Evolutionary conservation across 1,140 invertebrate genomes (phyloP).

Genomic region (Onthophagus taurus): DNA sequence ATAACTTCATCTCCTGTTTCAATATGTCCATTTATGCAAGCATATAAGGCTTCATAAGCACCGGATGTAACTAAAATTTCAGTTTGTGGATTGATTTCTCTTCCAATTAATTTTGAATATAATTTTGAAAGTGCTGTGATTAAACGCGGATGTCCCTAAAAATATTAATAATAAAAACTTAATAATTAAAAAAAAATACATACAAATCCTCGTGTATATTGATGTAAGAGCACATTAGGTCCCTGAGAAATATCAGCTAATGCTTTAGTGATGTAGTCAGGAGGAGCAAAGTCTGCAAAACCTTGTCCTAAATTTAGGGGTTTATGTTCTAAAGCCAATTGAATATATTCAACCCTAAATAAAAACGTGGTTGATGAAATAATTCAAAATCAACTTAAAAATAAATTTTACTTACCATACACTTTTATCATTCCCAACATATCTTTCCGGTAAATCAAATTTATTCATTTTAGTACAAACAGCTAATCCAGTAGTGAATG

Average conservation of each 20-base stretch:
- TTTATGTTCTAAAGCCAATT: constrained; percentile 76
- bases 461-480: constrained; percentile 34
- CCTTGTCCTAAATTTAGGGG: constrained; percentile 95
- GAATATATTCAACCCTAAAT: constrained; percentile 92
- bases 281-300: constrained; percentile 89
- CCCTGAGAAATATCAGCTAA: constrained; percentile 57
- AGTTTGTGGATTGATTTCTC: constrained; percentile 45
- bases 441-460: constrained; percentile 41
- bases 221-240: constrained; percentile 72
- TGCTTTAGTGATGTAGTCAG: constrained; percentile 72
- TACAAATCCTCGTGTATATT: constrained; percentile 86
- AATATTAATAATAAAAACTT: background rate
- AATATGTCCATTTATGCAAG: constrained; percentile 70
- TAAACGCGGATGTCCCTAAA: constrained; percentile 82
- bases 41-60: constrained; percentile 89
- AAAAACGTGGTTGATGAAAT: constrained; percentile 18
- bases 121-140: constrained; percentile 77
- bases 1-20: constrained; percentile 86
- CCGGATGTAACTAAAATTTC: constrained; percentile 86
- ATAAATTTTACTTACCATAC: constrained; percentile 40
- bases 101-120: constrained; percentile 70
- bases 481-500: no score
- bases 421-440: constrained; percentile 43
- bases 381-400: constrained; percentile 9
- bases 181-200: constrained; percentile 10